Conservation (phyloP, 1,140 invertebrate genomes). For the Pygmarrhopalites habei region DNA sequence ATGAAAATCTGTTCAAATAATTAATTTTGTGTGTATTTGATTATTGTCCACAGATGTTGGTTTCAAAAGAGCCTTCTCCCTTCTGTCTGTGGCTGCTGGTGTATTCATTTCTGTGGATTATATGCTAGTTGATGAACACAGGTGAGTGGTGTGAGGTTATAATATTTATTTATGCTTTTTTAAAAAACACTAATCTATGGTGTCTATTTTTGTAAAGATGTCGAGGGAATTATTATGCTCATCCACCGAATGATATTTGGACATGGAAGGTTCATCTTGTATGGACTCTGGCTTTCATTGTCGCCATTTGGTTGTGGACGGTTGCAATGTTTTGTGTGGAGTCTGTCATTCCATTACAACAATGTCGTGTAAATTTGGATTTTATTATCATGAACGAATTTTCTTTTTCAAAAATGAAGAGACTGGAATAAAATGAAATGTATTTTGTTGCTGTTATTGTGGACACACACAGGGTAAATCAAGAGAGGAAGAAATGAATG, state of each 20-base stretch:
- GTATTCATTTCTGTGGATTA: conserved; percentile 57
- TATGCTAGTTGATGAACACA: conserved; percentile 55
- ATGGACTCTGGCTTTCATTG: conserved; percentile 53
- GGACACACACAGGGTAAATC: too few species aligned
- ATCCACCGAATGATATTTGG: conserved; percentile 37
- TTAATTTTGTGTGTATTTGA: conserved; percentile 2
- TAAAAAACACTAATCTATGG: too few species aligned
- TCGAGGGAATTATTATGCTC: conserved; percentile 46
- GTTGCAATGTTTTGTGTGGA: conserved; percentile 35
- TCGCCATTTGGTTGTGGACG: conserved; percentile 38
- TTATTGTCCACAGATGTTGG: conserved; percentile 22
- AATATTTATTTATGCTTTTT: too few species aligned
- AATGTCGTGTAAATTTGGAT: too few species aligned
- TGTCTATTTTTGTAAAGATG: too few species aligned
- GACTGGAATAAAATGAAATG: too few species aligned
- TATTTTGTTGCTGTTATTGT: too few species aligned
- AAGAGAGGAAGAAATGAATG: conserved; percentile 22
- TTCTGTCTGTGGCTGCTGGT: conserved; percentile 25
- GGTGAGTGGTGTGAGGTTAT: too few species aligned
- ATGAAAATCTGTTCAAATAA: too few species aligned
- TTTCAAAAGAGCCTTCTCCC: conserved; percentile 26
- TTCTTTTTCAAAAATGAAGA: too few species aligned
- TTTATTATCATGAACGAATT: too few species aligned
- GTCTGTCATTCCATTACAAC: conserved; percentile 20
- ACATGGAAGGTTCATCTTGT: conserved; percentile 50